Evolutionary conservation across 2,113 vertebrate genomes (phyloP).

Genomic region (Theristicus caerulescens): DNA sequence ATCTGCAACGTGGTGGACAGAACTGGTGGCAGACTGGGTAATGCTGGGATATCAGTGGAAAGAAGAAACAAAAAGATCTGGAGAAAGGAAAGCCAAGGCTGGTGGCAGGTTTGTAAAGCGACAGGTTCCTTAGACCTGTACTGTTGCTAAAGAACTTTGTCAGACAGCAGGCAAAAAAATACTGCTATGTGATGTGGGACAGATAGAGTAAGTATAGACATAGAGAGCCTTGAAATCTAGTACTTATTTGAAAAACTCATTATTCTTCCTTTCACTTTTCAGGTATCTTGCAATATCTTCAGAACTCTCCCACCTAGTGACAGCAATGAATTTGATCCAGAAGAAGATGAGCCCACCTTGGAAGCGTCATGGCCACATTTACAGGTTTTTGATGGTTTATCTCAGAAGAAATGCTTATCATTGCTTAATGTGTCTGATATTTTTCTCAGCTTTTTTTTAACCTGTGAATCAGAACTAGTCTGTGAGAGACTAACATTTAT

Average conservation of each 20-base stretch:
- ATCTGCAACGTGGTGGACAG: not conserved
- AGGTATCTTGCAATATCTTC: conserved; percentile 99
- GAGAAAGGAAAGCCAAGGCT: not conserved
- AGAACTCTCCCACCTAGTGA: conserved; percentile 98
- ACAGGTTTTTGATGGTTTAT: conserved; percentile 80
- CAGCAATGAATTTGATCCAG: conserved; percentile 99
- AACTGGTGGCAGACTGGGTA: not conserved
- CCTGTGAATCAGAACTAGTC: not conserved
- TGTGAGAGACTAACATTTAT: not conserved
- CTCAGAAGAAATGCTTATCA: not conserved
- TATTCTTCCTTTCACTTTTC: not conserved
- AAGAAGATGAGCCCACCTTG: conserved; percentile 98
- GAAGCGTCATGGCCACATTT: conserved; percentile 99
- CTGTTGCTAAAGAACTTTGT: not conserved
- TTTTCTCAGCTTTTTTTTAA: not conserved
- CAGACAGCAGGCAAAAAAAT: not conserved
- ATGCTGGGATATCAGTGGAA: not conserved
- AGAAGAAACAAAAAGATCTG: not conserved
- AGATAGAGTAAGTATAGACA: not conserved
- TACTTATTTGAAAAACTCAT: not conserved
- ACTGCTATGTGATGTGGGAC: not conserved
- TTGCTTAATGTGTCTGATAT: not conserved
- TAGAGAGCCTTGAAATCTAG: not conserved
- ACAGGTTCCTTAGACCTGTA: not conserved
- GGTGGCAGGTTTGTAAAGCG: not conserved